These are phyloP conservation scores for cattle (Bos taurus) DNA, from an alignment of 2,113 vertebrate species.

Conservation along the genomic window DNA sequence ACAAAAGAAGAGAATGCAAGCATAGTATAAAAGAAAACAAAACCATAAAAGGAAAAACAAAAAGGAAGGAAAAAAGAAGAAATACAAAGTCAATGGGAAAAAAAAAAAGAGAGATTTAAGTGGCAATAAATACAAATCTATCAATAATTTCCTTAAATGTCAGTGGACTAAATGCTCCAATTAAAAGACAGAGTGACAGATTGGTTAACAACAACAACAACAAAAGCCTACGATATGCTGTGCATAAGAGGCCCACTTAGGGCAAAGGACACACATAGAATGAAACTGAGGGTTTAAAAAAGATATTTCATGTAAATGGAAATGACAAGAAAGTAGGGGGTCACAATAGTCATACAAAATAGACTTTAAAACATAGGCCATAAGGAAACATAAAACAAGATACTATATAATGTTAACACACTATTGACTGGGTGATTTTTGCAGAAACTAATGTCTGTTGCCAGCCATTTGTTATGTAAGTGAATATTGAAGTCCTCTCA, in stretches of 20 bases:
- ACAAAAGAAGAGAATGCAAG: not conserved
- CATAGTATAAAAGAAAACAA: not conserved
- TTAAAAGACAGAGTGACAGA: not conserved
- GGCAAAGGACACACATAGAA: not conserved
- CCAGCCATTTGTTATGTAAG: not conserved
- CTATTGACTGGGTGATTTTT: not conserved
- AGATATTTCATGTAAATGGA: not conserved
- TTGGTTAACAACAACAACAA: not conserved
- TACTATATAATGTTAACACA: not conserved
- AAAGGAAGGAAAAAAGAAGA: not conserved
- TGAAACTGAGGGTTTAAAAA: not conserved
- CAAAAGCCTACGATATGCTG: not conserved
- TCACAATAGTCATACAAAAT: not conserved
- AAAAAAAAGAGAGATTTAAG: not conserved
- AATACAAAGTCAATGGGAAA: not conserved
- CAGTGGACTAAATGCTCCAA: not conserved
- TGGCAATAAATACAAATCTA: not conserved
- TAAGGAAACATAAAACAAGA: not conserved
- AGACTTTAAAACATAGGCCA: not conserved
- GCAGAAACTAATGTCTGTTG: not conserved
- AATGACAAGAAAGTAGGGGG: not conserved
- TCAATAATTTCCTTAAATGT: not conserved
- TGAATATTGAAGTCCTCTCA: not conserved
- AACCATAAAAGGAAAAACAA: not conserved
- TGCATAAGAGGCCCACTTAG: not conserved